phyloP scores from a whole-genome alignment of 2,888 invertebrate genomes.

The Cheilosia scutellata region DNA sequence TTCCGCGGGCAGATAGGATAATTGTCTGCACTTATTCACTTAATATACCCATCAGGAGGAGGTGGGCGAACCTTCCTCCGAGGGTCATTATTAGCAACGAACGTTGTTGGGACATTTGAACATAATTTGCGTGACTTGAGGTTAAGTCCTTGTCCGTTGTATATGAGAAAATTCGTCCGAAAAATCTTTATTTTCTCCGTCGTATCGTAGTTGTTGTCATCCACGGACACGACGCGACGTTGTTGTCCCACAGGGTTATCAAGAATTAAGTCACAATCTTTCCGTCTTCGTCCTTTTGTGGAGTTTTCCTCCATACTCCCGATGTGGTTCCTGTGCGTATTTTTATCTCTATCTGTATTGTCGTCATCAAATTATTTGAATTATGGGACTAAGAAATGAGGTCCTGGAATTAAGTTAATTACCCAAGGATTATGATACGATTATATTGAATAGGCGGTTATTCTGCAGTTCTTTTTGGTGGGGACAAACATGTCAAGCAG shows the following conservation, averaged over 20 bases:
- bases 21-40: conserved; percentile 67
- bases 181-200: conserved; percentile 20
- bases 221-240: neutral
- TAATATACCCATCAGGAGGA: conserved; percentile 9
- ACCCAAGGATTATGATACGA: conserved; percentile 50
- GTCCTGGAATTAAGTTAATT: conserved; percentile 68
- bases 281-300: conserved; percentile 11
- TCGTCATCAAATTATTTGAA: conserved; percentile 65
- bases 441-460: conserved; percentile 15
- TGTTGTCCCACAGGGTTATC: conserved; percentile 11
- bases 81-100: conserved; percentile 42
- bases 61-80: neutral
- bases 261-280: conserved; percentile 39
- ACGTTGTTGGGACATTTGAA: conserved; percentile 52
- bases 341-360: conserved; percentile 29
- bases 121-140: conserved; percentile 70
- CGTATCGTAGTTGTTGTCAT: neutral
- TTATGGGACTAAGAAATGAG: conserved; percentile 69
- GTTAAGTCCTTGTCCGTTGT: conserved; percentile 31
- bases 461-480: neutral
- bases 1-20: conserved; percentile 59
- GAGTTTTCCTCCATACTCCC: neutral
- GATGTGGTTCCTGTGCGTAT: conserved; percentile 29
- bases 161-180: neutral
- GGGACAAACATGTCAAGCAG: neutral